Evolutionary conservation across 2,888 invertebrate genomes (phyloP).

Genomic region (Thumatha senex): DNA sequence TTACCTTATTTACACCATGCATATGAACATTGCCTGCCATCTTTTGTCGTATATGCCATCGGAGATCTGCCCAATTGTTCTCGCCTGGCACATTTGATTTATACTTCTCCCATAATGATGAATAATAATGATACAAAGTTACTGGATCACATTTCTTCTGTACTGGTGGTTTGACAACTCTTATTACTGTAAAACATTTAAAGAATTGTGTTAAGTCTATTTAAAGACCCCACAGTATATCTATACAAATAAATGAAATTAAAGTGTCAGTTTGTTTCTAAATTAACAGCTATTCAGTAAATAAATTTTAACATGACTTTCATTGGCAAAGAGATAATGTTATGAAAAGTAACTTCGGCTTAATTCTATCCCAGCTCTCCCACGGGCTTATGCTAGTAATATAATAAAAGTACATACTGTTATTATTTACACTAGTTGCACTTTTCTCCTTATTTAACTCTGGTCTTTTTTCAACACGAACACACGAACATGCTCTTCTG

Average conservation of each 20-base stretch:
- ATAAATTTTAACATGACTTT: too few species aligned
- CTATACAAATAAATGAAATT: too few species aligned
- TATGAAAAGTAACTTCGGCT: too few species aligned
- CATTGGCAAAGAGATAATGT: too few species aligned
- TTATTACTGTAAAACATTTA: conserved; percentile 81
- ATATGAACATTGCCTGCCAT: conserved; percentile 79
- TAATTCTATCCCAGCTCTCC: too few species aligned
- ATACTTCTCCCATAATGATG: conserved; percentile 88
- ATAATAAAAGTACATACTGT: conserved; percentile 54
- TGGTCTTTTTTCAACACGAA: conserved; percentile 58
- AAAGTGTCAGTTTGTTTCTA: too few species aligned
- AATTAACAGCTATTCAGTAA: too few species aligned
- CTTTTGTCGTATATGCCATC: conserved; percentile 88
- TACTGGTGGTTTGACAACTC: conserved; percentile 74
- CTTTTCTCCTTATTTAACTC: conserved; percentile 47
- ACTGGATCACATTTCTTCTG: conserved; percentile 88
- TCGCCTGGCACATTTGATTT: conserved; percentile 89
- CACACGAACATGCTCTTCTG: conserved; percentile 67
- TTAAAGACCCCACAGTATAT: neutral
- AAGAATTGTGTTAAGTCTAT: neutral
- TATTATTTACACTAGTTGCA: conserved; percentile 46
- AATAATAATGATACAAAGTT: conserved; percentile 89
- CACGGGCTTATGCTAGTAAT: too few species aligned
- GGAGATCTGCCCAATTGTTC: conserved; percentile 85
- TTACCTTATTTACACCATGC: conserved; percentile 46